Conservation (phyloP, 2,113 vertebrate genomes). For the Trogon melanurus region DNA sequence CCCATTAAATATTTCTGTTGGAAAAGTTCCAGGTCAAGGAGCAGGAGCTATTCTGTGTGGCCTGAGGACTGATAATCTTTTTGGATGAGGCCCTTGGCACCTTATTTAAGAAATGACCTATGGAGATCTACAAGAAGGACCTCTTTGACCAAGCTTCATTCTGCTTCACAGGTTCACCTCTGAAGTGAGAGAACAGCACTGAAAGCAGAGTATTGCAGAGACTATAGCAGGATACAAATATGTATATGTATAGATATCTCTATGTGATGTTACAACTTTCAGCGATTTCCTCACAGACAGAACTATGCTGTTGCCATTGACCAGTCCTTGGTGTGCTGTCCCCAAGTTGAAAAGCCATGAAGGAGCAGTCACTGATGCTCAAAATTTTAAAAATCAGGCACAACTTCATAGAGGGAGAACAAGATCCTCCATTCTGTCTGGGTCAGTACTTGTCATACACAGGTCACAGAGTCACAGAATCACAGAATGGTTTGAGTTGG, state of each 20-base stretch:
- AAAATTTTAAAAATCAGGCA: neutral
- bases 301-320: neutral
- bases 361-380: neutral
- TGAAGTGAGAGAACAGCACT: neutral
- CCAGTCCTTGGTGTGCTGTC: neutral
- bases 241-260: accelerated
- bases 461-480: neutral
- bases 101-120: neutral
- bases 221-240: neutral
- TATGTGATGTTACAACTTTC: neutral
- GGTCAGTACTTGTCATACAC: neutral
- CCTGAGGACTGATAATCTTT: neutral
- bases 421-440: neutral
- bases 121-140: neutral
- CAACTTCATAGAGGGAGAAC: neutral
- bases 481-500: too few species aligned
- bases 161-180: neutral
- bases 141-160: neutral
- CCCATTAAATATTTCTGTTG: neutral
- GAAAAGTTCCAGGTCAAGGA: neutral
- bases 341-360: neutral
- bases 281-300: neutral
- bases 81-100: accelerated
- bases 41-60: neutral
- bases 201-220: neutral